phyloP scores from a whole-genome alignment of 2,113 vertebrate species.

The Lampris megalopsis region DNA sequence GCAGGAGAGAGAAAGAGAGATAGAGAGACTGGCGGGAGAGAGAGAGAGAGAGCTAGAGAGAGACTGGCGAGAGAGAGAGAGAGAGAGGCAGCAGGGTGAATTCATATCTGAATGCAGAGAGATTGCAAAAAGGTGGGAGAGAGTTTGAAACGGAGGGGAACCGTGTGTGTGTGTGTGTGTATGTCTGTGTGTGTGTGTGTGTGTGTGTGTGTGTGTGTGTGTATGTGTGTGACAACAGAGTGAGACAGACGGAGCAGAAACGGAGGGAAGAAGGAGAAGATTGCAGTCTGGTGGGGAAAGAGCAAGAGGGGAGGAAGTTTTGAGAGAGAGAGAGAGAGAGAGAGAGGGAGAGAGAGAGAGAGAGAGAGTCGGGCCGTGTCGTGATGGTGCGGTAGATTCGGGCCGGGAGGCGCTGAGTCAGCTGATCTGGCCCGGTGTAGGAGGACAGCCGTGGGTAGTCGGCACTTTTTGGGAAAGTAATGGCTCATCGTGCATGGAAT shows the following conservation, averaged over 20 bases:
- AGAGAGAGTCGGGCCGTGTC: conserved; percentile 56
- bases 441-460: conserved; percentile 64
- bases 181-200: too few species aligned
- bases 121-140: conserved; percentile 5
- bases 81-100: too few species aligned
- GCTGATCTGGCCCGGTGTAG: conserved; percentile 62
- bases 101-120: too few species aligned
- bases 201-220: too few species aligned
- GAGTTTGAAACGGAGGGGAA: neutral
- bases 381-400: conserved; percentile 74
- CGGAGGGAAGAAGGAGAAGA: neutral
- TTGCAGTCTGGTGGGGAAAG: conserved; percentile 13
- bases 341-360: conserved; percentile 6
- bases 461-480: conserved; percentile 46
- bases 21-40: too few species aligned
- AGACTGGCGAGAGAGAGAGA: too few species aligned
- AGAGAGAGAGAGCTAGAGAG: too few species aligned
- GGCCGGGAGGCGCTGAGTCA: conserved; percentile 76
- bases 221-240: too few species aligned
- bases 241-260: too few species aligned
- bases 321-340: conserved; percentile 2
- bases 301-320: neutral
- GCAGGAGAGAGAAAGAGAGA: too few species aligned
- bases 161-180: neutral
- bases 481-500: conserved; percentile 31